Evolutionary conservation across 2,888 invertebrate genomes (phyloP).

Genomic region (Teleogryllus oceanicus): DNA sequence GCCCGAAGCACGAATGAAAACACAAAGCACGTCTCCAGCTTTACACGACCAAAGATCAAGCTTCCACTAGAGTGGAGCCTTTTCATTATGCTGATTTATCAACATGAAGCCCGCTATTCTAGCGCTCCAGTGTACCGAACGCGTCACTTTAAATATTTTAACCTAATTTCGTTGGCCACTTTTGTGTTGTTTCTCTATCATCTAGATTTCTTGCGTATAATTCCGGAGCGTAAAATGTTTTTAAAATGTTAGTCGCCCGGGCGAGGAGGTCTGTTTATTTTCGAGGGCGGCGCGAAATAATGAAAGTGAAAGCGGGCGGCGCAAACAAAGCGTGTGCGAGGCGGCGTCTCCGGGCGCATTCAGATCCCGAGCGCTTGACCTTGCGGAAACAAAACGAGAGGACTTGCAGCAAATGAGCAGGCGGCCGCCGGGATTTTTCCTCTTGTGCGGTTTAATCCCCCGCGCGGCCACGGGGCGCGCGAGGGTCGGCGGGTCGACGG

Average conservation of each 20-base stretch:
- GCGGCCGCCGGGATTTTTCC: neutral
- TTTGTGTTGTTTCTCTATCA: neutral
- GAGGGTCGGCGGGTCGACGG: too few species aligned
- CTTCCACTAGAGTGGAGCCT: neutral
- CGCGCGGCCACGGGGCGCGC: too few species aligned
- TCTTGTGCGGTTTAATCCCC: neutral
- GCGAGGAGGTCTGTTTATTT: neutral
- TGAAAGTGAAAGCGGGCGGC: neutral
- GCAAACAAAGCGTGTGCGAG: neutral
- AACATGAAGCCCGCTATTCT: neutral
- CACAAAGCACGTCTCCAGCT: too few species aligned
- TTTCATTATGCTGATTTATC: neutral
- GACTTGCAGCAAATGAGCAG: slow-evolving; percentile 4
- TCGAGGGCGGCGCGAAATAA: neutral
- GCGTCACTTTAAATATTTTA: neutral
- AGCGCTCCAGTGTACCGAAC: neutral
- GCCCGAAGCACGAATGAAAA: too few species aligned
- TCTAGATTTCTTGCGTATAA: neutral
- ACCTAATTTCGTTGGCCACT: neutral
- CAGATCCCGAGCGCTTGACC: neutral
- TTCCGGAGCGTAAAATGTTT: neutral
- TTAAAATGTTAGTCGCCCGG: neutral
- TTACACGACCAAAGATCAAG: too few species aligned
- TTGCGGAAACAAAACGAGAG: neutral
- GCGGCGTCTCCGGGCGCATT: neutral